These are phyloP conservation scores for Peromyscus californicus DNA, from an alignment of 2,113 vertebrate genomes.

Conservation along the genomic window DNA sequence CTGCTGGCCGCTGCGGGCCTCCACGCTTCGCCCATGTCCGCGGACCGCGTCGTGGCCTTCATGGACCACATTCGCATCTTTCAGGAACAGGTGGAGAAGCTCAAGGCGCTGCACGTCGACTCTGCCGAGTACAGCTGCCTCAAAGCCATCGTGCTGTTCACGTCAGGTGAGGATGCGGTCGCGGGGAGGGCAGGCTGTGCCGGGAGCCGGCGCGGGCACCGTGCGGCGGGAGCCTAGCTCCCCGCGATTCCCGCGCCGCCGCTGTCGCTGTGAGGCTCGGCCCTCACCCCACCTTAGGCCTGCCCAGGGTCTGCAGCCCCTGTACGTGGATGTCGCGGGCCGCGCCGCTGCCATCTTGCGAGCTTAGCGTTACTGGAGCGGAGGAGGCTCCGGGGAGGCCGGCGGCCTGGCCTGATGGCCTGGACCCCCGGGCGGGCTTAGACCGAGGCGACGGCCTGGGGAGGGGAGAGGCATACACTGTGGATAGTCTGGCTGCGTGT, in stretches of 20 bases:
- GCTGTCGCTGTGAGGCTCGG: not conserved
- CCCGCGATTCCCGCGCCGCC: not conserved
- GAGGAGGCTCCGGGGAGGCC: not conserved
- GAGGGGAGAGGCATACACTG: conserved; percentile 5
- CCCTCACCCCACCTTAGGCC: not conserved
- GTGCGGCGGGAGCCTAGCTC: not conserved
- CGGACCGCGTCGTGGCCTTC: conserved; percentile 99
- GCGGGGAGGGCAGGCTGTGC: conserved; percentile 27
- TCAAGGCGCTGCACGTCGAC: conserved; percentile 98
- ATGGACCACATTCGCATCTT: conserved; percentile 99
- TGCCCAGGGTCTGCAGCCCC: not conserved
- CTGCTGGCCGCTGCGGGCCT: conserved; percentile 98
- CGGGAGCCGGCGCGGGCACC: not conserved
- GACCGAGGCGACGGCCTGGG: conserved; percentile 19
- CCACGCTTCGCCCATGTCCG: conserved; percentile 99
- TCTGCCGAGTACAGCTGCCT: conserved; percentile 99
- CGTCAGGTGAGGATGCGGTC: conserved; percentile 93
- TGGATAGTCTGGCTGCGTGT: conserved; percentile 61
- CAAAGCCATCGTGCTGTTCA: conserved; percentile 99
- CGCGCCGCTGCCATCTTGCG: conserved; percentile 78
- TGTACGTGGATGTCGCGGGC: not conserved
- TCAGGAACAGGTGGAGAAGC: conserved; percentile 99
- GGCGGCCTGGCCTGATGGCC: conserved; percentile 1
- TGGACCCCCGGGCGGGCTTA: not conserved
- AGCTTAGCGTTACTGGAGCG: conserved; percentile 53